Conservation (phyloP, 2,888 invertebrate genomes). For the Eustalomyia histrio region DNA sequence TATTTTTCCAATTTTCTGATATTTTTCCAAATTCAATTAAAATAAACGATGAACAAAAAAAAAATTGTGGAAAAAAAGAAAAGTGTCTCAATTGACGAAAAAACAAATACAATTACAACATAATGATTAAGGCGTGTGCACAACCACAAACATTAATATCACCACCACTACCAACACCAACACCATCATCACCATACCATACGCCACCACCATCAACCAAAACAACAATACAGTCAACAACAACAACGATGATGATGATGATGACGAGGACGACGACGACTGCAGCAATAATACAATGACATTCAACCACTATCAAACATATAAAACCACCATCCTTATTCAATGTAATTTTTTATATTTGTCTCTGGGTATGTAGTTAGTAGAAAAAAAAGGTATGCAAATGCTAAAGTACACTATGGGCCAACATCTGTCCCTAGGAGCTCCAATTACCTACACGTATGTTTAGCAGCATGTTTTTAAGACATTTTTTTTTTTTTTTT, state of each 20-base stretch:
- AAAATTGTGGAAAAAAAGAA: constrained; percentile 47
- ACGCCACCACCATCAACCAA: constrained; percentile 69
- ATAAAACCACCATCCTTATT: constrained; percentile 53
- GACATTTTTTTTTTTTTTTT: no score
- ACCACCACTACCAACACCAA: constrained; percentile 70
- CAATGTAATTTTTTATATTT: constrained; percentile 38
- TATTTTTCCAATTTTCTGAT: constrained; percentile 65
- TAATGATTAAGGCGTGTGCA: constrained; percentile 65
- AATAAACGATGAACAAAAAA: constrained; percentile 61
- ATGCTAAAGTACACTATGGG: background rate
- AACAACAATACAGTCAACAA: constrained; percentile 70
- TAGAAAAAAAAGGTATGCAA: background rate
- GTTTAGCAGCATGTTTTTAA: no score
- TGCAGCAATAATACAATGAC: constrained; percentile 52
- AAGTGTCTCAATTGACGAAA: constrained; percentile 64
- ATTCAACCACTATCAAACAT: constrained; percentile 61
- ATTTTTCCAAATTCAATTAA: constrained; percentile 65
- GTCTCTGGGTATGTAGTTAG: constrained; percentile 11
- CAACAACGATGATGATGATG: constrained; percentile 19
- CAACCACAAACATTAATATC: constrained; percentile 63
- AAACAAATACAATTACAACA: constrained; percentile 64
- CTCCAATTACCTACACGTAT: no score
- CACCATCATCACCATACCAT: constrained; percentile 69
- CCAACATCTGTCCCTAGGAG: no score
- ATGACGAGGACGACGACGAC: constrained; percentile 25